Evolutionary conservation across 2,113 vertebrate species (phyloP).

Genomic region (Hypomesus transpacificus): DNA sequence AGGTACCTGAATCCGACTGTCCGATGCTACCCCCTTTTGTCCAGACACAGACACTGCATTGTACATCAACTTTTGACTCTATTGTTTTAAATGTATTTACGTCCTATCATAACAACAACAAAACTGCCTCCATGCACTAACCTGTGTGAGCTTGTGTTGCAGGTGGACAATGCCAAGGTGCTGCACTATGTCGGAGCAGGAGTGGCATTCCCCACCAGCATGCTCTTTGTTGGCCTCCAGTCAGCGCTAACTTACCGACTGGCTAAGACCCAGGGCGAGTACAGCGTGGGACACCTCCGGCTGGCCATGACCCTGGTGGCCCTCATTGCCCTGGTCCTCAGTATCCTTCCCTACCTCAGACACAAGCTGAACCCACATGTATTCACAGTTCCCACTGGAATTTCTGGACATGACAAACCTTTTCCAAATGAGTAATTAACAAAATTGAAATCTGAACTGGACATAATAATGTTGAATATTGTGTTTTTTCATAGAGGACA

Average conservation of each 20-base stretch:
- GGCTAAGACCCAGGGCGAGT: slow-evolving; percentile 79
- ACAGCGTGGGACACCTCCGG: slow-evolving; percentile 74
- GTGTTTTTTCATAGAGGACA: no score
- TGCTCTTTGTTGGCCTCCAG: slow-evolving; percentile 83
- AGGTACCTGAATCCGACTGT: slow-evolving; percentile 4
- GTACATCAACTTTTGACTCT: no score
- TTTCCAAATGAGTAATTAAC: no score
- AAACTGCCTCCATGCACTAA: no score
- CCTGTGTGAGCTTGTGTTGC: slow-evolving; percentile 1
- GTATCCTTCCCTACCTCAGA: slow-evolving; percentile 74
- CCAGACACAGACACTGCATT: slow-evolving; percentile 16
- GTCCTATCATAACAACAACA: no score
- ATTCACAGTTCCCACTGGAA: no score
- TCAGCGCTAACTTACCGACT: slow-evolving; percentile 82
- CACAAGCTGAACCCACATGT: no score
- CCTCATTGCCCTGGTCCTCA: slow-evolving; percentile 79
- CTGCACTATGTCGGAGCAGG: slow-evolving; percentile 84
- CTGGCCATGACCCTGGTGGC: slow-evolving; percentile 74
- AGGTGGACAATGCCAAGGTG: slow-evolving; percentile 85
- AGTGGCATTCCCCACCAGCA: slow-evolving; percentile 83
- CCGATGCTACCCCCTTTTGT: slow-evolving; percentile 11
- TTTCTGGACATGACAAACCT: no score
- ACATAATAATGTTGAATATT: no score
- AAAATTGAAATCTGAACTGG: no score
- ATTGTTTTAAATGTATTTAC: no score